phyloP scores from a whole-genome alignment of 2,888 invertebrate species.

The Andrena dorsata region DNA sequence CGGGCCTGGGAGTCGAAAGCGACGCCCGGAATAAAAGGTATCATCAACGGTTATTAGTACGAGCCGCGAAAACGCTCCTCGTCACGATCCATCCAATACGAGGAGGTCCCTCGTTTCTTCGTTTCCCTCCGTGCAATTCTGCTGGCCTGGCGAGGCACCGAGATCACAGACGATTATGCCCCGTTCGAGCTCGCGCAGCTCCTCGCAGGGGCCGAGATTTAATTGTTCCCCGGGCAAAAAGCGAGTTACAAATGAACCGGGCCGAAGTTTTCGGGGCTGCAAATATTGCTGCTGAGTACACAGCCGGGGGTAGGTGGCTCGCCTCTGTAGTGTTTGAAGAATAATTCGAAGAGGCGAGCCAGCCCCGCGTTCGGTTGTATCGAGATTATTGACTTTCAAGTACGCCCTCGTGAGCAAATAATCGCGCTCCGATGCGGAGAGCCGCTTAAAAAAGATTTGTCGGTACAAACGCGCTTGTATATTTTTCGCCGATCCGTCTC shows the following conservation, averaged over 20 bases:
- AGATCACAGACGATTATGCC: slow-evolving; percentile 40
- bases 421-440: slow-evolving; percentile 21
- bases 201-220: slow-evolving; percentile 41
- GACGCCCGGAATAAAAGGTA: slow-evolving; percentile 51
- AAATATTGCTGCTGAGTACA: slow-evolving; percentile 56
- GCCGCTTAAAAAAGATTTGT: slow-evolving; percentile 25
- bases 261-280: slow-evolving; percentile 56
- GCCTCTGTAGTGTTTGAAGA: slow-evolving; percentile 49
- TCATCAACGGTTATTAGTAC: slow-evolving; percentile 49
- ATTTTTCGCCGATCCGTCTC: no score
- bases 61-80: slow-evolving; percentile 35
- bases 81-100: not conserved
- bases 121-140: not conserved
- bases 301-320: slow-evolving; percentile 10
- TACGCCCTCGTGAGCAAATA: slow-evolving; percentile 53
- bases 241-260: slow-evolving; percentile 33
- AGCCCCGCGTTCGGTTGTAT: slow-evolving; percentile 39
- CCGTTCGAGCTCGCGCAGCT: slow-evolving; percentile 10
- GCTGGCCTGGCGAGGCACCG: not conserved
- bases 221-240: slow-evolving; percentile 55
- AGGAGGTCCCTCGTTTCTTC: slow-evolving; percentile 2
- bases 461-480: slow-evolving; percentile 32
- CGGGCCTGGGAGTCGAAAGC: slow-evolving; percentile 31
- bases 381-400: slow-evolving; percentile 64
- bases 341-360: slow-evolving; percentile 52